phyloP scores from a whole-genome alignment of 2,888 invertebrate genomes.

The Tethea ocularis region DNA sequence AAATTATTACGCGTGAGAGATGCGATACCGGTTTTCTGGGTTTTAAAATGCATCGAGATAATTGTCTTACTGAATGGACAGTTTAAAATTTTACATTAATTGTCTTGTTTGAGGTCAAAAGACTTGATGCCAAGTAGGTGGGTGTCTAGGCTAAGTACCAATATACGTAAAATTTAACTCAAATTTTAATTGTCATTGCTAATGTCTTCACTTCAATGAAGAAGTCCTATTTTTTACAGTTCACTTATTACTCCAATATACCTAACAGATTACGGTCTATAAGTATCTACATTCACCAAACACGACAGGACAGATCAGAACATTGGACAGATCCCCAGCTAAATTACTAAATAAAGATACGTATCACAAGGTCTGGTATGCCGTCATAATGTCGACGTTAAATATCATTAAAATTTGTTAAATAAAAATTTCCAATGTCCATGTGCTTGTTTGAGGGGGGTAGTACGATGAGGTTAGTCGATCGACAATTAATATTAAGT shows the following conservation, averaged over 20 bases:
- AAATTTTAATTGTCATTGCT: too few relatives aligned
- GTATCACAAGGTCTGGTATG: slow-evolving; percentile 2
- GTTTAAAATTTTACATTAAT: not conserved
- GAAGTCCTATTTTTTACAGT: too few relatives aligned
- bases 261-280: too few relatives aligned
- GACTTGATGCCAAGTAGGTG: not conserved
- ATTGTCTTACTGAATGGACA: slow-evolving; percentile 20
- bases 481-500: slow-evolving; percentile 83
- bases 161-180: too few relatives aligned
- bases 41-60: slow-evolving; percentile 16
- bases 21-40: slow-evolving; percentile 21
- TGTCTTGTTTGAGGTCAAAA: not conserved
- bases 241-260: too few relatives aligned
- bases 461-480: slow-evolving; percentile 67
- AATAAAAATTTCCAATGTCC: slow-evolving; percentile 43
- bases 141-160: too few relatives aligned
- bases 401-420: slow-evolving; percentile 29
- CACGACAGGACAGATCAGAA: too few relatives aligned
- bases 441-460: slow-evolving; percentile 27
- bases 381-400: slow-evolving; percentile 9
- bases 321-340: not conserved
- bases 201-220: too few relatives aligned
- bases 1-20: slow-evolving; percentile 20
- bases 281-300: not conserved
- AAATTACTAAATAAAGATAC: slow-evolving; percentile 10